Base-by-base conservation (phyloP, 2,113 vertebrate species). In the Eretmochelys imbricata region DNA sequence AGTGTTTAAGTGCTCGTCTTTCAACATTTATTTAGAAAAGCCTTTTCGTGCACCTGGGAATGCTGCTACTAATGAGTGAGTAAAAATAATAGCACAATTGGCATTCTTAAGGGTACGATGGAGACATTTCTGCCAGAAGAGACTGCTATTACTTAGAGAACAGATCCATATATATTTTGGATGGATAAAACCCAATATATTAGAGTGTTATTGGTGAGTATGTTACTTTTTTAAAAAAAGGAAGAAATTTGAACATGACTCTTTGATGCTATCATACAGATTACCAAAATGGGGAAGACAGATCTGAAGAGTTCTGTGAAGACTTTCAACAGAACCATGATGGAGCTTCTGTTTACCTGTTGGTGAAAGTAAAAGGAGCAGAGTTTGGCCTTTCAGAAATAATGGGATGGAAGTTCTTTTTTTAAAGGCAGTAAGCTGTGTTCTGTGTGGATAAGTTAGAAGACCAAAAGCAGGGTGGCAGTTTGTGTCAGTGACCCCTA, bases 1-100 rank as follows among this genome's bases (percentile, higher is more conserved):
- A 89, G 87, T 17, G 10, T 84, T 78, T 78, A 76, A 93, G 42
- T 55, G 80, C 88, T 97, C 53, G 90, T 93, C 62, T 94, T 51
- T 91, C 90, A 93, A 85, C 69, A 88, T 94, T 96, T 90, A 87
- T 87, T 91, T n/a, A 89, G 51, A 82, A 82, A 91, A 95, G 84
- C 24, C 46, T 87, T 84, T 87, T 53, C 27, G 65, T 69, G 27
- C 80, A 91, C 78, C 81, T 96, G 87, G 87, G 85, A 95, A 89
- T 92, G 84, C 35, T 87, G 78, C 90, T 93, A 87, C 38, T 95
- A 89, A 87, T 65, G 4, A 87, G 86, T 88, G 80, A 57, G 53
- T 86, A 88, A 88, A 81, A 93, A 69, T 85, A 80, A 88, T 88
- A 38, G 50, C 8, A 49, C 81, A 84, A 87, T 20, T 87, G 48